Conservation (phyloP, 2,113 vertebrate species). For the Abramis brama region DNA sequence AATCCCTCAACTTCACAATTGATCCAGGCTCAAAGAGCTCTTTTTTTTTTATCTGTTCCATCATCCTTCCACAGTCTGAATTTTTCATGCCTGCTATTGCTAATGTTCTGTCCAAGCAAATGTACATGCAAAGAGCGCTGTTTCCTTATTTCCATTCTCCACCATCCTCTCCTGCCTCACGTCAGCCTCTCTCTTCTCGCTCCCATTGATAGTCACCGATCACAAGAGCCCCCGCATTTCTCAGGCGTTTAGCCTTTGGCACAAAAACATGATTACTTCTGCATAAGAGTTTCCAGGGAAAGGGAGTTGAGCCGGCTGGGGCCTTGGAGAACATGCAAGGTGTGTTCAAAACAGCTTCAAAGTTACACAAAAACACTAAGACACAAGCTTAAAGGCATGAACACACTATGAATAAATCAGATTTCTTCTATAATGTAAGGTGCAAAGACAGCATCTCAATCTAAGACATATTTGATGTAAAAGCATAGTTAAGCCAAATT, state of each 20-base stretch:
- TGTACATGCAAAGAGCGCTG: neutral
- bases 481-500: neutral
- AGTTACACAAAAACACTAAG: neutral
- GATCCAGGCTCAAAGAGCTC: slow-evolving; percentile 2
- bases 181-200: neutral
- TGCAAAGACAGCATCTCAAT: neutral
- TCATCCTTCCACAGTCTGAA: slow-evolving; percentile 53
- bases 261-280: slow-evolving; percentile 29
- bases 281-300: slow-evolving; percentile 8
- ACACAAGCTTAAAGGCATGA: neutral
- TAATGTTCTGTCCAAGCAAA: slow-evolving; percentile 56
- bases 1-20: slow-evolving; percentile 20
- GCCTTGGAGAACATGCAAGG: neutral
- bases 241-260: slow-evolving; percentile 32
- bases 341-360: neutral
- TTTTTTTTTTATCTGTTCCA: slow-evolving; percentile 15
- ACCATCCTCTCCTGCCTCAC: neutral
- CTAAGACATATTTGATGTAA: neutral
- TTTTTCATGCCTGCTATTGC: slow-evolving; percentile 60
- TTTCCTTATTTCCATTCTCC: slow-evolving; percentile 10
- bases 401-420: neutral
- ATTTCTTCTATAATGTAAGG: neutral
- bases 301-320: neutral
- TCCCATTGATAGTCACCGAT: slow-evolving; percentile 33
- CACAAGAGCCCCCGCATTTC: slow-evolving; percentile 13